Evolutionary conservation across 2,797 vertebrate species (phyloP).

Genomic region (Falco naumanni): DNA sequence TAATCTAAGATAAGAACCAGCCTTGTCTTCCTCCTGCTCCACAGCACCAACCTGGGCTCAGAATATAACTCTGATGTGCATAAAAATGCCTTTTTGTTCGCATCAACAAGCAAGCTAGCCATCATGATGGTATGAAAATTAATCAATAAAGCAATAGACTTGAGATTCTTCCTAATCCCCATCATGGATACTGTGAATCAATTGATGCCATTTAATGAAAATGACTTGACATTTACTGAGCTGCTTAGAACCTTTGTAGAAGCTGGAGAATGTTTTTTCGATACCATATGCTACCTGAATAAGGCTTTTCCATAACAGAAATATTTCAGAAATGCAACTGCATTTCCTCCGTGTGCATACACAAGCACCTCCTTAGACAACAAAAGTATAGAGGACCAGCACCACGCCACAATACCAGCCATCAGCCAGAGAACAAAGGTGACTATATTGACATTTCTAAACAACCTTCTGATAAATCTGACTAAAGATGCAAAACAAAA

Average conservation of each 20-base stretch:
- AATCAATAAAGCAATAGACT: constrained; percentile 2
- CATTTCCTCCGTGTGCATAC: not conserved
- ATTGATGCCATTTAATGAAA: not conserved
- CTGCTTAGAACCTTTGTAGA: not conserved
- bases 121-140: not conserved
- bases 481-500: not conserved
- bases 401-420: not conserved
- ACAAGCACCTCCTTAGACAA: not conserved
- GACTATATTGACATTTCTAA: not conserved
- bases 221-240: constrained; percentile 39
- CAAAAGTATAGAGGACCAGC: not conserved
- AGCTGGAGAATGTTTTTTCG: not conserved
- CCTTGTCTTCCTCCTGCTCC: not conserved
- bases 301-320: not conserved
- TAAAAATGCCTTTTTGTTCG: not conserved
- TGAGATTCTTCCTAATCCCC: not conserved
- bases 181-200: constrained; percentile 10
- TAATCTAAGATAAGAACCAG: not conserved
- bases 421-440: not conserved
- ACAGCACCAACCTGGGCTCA: not conserved
- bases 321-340: not conserved
- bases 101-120: not conserved
- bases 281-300: not conserved
- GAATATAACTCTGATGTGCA: not conserved
- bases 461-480: not conserved